Base-by-base conservation (phyloP, 2,113 vertebrate species). In the Apodemus speciosus region DNA sequence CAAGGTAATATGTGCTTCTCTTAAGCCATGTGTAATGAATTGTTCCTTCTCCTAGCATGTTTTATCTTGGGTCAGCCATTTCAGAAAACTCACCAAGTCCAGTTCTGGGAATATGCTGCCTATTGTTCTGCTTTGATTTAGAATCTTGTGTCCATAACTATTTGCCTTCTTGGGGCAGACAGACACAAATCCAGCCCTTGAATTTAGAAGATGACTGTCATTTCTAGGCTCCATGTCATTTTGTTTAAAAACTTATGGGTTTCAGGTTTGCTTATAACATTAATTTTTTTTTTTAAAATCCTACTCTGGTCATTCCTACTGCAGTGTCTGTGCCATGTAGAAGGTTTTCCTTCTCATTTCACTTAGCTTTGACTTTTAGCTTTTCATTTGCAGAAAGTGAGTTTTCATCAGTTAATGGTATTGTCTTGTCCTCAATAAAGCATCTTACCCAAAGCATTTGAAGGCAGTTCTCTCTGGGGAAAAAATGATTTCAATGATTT, bases 31-130 rank as follows among this genome's bases (percentile, higher is more conserved):
- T 25, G 99, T 64, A 64, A 64, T 10, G 99, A 97, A 99, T 98
- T 85, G 99, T 99, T 92, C 99, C 99, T 95, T 99, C 98, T 94
- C 99, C 99, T n/a, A 99, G 96, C 0, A 99, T 99, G 97, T 64
- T 64, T 64, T 3, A 14, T 64, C 27, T 99, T 60, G 99, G 99
- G 96, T 99, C 99, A 95, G 98, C 97, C 6, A 99, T 99, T 95
- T 99, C 99, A 0, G 99, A 99, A 97, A 99, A 99, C 88, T 99
- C 98, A 89, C 99, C 99, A 60, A 60, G 58, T 60, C 99, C 0
- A 99, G 99, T 96, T 99, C 99, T 99, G 99, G 99, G 95, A 53
- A 99, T 99, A 95, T 99, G 99, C 89, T 99, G 99, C n/a, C 99
- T 99, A 95, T 97, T 99, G 97, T 99, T 99, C 98, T 99, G 99